Evolutionary conservation across 2,113 vertebrate species (phyloP).

Genomic region (Rutilus rutilus): DNA sequence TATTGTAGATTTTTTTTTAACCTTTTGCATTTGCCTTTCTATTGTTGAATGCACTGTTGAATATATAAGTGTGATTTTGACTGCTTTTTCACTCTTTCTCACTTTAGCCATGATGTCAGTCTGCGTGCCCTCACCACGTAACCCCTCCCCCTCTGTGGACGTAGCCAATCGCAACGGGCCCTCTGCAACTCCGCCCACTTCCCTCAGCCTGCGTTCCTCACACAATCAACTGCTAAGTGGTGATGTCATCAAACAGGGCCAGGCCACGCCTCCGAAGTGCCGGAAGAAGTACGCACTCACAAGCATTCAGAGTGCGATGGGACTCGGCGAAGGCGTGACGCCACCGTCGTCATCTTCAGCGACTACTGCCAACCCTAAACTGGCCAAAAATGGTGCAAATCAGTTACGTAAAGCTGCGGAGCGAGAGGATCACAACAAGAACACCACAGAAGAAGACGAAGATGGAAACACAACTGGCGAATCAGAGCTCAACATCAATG

Average conservation of each 20-base stretch:
- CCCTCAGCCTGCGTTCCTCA: constrained; percentile 91
- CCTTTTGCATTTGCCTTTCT: background rate
- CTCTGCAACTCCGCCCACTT: constrained; percentile 85
- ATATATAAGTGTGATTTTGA: background rate
- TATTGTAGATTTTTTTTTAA: background rate
- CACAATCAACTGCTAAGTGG: constrained; percentile 92
- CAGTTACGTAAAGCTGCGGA: constrained; percentile 93
- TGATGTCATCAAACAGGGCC: constrained; percentile 84
- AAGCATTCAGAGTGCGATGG: constrained; percentile 95
- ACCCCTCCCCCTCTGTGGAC: constrained; percentile 72
- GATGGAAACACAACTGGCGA: constrained; percentile 71
- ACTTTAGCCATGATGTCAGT: constrained; percentile 80
- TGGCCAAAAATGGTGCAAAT: constrained; percentile 95
- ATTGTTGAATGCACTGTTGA: background rate
- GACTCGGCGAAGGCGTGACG: constrained; percentile 80
- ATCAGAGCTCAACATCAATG: constrained; percentile 56
- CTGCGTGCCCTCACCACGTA: constrained; percentile 79
- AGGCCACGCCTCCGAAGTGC: constrained; percentile 90
- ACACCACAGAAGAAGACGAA: constrained; percentile 71
- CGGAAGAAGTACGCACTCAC: constrained; percentile 94
- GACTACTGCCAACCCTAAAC: constrained; percentile 85
- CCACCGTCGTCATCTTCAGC: constrained; percentile 66
- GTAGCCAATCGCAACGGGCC: constrained; percentile 87
- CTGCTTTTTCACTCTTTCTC: constrained; percentile 28
- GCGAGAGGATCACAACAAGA: constrained; percentile 92